Base-by-base conservation (phyloP, 1,140 invertebrate species). In the Lepidurus packardi region DNA sequence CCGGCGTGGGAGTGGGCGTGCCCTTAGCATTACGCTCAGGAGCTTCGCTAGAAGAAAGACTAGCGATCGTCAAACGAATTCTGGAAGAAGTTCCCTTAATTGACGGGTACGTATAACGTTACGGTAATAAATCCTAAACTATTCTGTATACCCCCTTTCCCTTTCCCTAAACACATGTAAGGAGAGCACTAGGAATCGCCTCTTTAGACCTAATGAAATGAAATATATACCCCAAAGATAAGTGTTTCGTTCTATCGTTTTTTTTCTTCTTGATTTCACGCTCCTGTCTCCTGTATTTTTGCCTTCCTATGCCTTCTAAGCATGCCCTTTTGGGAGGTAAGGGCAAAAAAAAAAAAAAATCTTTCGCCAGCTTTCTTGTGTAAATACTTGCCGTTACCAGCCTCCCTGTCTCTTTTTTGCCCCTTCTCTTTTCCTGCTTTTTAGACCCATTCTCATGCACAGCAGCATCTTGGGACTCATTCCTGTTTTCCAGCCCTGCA, bases 1-100 rank as follows among this genome's bases (percentile, higher is more conserved):
- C 87, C 43, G 84, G 87, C 42, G 87, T 86, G 45, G 86, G 86
- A 41, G 83, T 88, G 43, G 86, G 86, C 79, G 81, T 88, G 78
- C 86, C 86, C 43, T 81, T 88, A 80, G 83, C 86, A 76, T 82
- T 87, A 75, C 85, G 86, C 83, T 85, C 85, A 79, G 81, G 81
- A 1, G 84, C 84, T 10, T 83, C 82, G 9, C 79, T 83, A 11
- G 84, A 87, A 82, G 85, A 88, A 81, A 84, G 87, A 79, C 83
- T 88, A 79, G 85, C 86, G 81, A 84, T 87, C 78, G 89, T 88
- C 73, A 86, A 87, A 80, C 86, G 87, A 82, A 87, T 90, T 76
- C 85, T 90, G 81, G 85, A 85, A 82, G 87, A 89, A 85, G 87
- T 88, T 84, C 89, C 89, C 81, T 85, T 90, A 78, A 88, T 90